Evolutionary conservation across 2,888 invertebrate species (phyloP).

Genomic region (Leptopilina drosophilae): DNA sequence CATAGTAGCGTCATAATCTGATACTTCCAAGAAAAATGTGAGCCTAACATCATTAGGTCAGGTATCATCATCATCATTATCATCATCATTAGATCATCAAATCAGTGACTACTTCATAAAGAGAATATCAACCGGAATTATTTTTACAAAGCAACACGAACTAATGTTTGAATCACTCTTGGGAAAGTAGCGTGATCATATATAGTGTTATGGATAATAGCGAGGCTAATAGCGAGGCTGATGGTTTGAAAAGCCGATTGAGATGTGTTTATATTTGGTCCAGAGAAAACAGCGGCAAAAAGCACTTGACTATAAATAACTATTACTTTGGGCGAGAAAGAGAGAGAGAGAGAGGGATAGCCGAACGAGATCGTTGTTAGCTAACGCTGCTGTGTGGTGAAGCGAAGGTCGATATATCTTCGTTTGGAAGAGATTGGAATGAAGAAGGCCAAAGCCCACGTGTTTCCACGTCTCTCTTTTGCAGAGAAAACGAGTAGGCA

Average conservation of each 20-base stretch:
- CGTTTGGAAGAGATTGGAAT: slow-evolving; percentile 57
- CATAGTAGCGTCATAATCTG: too few species aligned
- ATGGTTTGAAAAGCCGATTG: slow-evolving; percentile 7
- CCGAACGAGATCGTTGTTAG: slow-evolving; percentile 53
- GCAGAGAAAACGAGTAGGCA: slow-evolving; percentile 39
- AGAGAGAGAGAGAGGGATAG: slow-evolving; percentile 49
- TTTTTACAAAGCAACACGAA: neutral
- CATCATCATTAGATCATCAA: too few species aligned
- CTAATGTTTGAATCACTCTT: slow-evolving; percentile 11
- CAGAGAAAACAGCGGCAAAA: slow-evolving; percentile 45
- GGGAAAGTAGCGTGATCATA: neutral
- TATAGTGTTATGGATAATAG: slow-evolving; percentile 5
- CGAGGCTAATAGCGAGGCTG: neutral
- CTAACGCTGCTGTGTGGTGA: slow-evolving; percentile 42
- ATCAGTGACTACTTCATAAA: too few species aligned
- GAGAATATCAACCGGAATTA: too few species aligned
- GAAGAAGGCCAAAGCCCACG: slow-evolving; percentile 57
- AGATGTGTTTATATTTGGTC: slow-evolving; percentile 6
- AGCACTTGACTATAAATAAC: slow-evolving; percentile 57
- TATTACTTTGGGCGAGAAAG: slow-evolving; percentile 52
- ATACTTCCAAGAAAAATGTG: too few species aligned
- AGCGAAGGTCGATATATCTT: slow-evolving; percentile 53
- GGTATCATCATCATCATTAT: too few species aligned
- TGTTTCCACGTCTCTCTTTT: slow-evolving; percentile 53
- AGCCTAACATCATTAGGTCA: too few species aligned